These are phyloP conservation scores for Diacarnus erythraeanus DNA, from an alignment of 37 sponge, comb jelly and placozoan species.

Conservation along the genomic window DNA sequence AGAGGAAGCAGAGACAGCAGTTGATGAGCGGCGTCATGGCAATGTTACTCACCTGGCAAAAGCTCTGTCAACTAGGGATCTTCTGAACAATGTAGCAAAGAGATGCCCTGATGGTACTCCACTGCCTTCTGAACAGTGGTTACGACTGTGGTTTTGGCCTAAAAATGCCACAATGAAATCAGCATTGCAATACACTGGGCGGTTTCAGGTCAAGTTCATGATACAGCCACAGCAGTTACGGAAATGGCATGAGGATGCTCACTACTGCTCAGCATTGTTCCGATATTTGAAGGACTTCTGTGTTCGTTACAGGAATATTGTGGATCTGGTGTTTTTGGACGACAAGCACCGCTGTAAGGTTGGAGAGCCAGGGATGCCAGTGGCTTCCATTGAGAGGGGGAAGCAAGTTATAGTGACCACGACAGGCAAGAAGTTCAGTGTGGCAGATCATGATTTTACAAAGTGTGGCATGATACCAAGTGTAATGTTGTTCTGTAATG, in stretches of 20 bases:
- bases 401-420: neutral
- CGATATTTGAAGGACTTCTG: neutral
- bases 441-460: constrained; percentile 31
- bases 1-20: constrained; percentile 43
- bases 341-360: constrained; percentile 10
- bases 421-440: neutral
- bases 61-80: constrained; percentile 12
- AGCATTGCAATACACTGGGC: constrained; percentile 39
- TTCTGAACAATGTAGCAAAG: neutral
- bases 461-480: neutral
- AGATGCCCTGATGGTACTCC: constrained; percentile 4
- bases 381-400: constrained; percentile 20
- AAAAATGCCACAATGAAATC: constrained; percentile 21
- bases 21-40: constrained; percentile 48
- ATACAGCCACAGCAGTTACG: constrained; percentile 36
- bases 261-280: constrained; percentile 31
- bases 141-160: constrained; percentile 39
- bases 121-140: constrained; percentile 25
- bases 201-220: constrained; percentile 34
- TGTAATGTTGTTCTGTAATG: neutral
- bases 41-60: constrained; percentile 35
- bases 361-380: constrained; percentile 17
- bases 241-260: constrained; percentile 29
- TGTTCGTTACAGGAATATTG: neutral
- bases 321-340: neutral